These are phyloP conservation scores for Drosophila nikananu DNA, from an alignment of 1,140 invertebrate species.

Conservation along the genomic window DNA sequence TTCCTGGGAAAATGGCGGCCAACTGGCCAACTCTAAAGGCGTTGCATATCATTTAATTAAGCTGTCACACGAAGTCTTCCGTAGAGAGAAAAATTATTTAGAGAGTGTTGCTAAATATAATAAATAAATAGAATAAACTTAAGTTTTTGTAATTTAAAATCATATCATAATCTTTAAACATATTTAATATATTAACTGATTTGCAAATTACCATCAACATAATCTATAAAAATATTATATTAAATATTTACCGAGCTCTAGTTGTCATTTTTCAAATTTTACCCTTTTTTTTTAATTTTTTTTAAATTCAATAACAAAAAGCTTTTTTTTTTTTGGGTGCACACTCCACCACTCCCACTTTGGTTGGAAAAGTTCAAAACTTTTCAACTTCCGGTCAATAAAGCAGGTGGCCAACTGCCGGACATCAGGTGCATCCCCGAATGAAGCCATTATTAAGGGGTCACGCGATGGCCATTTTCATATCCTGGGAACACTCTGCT, in stretches of 20 bases:
- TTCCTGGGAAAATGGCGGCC: slow-evolving; percentile 62
- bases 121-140: background rate
- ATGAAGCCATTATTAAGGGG: slow-evolving; percentile 69
- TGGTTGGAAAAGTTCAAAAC: slow-evolving; percentile 74
- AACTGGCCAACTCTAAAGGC: slow-evolving; percentile 40
- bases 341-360: background rate
- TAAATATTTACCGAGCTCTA: no score
- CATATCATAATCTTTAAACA: background rate
- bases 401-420: slow-evolving; percentile 64
- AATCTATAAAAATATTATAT: no score
- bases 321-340: background rate
- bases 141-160: background rate
- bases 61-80: slow-evolving; percentile 63
- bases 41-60: slow-evolving; percentile 71
- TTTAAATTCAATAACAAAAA: background rate
- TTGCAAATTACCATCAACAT: no score
- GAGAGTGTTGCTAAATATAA: no score
- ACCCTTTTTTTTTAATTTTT: no score
- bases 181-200: background rate
- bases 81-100: background rate
- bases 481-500: slow-evolving; percentile 55
- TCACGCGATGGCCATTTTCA: slow-evolving; percentile 56
- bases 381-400: slow-evolving; percentile 84
- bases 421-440: slow-evolving; percentile 80
- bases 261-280: no score